phyloP scores from a whole-genome alignment of 2,797 vertebrate genomes.

The Sphenodon punctatus region DNA sequence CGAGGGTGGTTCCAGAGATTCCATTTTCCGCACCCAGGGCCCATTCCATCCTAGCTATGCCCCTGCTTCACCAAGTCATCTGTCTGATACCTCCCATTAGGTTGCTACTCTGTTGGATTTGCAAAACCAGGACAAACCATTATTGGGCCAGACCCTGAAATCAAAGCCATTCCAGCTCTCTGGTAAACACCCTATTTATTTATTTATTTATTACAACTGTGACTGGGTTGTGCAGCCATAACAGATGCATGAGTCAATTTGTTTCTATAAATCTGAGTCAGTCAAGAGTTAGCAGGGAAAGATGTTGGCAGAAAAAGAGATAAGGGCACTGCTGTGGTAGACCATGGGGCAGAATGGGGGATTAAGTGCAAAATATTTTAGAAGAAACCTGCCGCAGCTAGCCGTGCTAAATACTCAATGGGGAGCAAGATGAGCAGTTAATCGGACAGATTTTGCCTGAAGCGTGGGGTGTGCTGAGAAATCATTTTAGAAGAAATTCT shows the following conservation, averaged over 20 bases:
- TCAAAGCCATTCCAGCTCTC: not conserved
- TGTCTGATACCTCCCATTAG: too few species aligned
- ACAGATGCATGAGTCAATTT: not conserved
- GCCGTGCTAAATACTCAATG: not conserved
- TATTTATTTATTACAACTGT: not conserved
- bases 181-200: not conserved
- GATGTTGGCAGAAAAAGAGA: not conserved
- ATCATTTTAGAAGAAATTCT: constrained; percentile 25
- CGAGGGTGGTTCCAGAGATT: too few species aligned
- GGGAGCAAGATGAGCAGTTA: not conserved
- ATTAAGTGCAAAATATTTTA: not conserved
- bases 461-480: not conserved
- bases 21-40: too few species aligned
- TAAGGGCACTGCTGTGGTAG: not conserved
- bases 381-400: not conserved
- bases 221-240: not conserved
- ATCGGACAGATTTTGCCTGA: not conserved
- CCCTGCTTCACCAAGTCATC: too few species aligned
- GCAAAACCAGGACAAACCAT: too few species aligned
- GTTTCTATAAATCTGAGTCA: not conserved
- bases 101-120: too few species aligned
- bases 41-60: too few species aligned
- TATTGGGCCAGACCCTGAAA: too few species aligned
- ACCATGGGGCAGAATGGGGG: not conserved
- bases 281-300: not conserved